Evolutionary conservation across 2,888 invertebrate genomes (phyloP).

Genomic region (Noctua pronuba): DNA sequence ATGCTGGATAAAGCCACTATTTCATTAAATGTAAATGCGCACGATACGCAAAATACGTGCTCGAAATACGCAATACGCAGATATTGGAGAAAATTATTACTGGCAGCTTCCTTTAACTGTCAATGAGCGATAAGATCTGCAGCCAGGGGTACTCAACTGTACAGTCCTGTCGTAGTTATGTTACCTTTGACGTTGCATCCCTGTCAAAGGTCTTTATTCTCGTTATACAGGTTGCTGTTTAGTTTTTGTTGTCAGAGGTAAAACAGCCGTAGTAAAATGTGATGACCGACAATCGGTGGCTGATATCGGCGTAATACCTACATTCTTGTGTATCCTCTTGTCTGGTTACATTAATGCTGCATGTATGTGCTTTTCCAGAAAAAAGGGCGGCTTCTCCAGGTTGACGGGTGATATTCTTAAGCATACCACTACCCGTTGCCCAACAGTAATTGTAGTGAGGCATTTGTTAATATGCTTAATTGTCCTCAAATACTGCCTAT

Average conservation of each 20-base stretch:
- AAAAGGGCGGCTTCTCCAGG: too few relatives aligned
- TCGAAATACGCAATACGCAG: constrained; percentile 31
- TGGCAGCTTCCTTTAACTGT: constrained; percentile 38
- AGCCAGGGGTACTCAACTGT: constrained; percentile 23
- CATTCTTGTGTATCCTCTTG: too few relatives aligned
- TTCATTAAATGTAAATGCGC: constrained; percentile 32
- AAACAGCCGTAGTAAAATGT: not conserved
- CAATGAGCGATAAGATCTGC: constrained; percentile 38
- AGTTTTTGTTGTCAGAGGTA: not conserved
- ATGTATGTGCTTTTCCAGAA: too few relatives aligned
- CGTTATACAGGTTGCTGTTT: not conserved
- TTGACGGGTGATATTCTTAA: too few relatives aligned
- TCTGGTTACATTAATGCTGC: too few relatives aligned
- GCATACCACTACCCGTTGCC: too few relatives aligned
- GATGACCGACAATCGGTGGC: not conserved
- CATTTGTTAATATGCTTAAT: too few relatives aligned
- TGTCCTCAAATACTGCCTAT: too few relatives aligned
- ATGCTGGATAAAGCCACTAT: not conserved
- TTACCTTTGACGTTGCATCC: not conserved
- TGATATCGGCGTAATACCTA: not conserved
- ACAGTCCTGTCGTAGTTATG: not conserved
- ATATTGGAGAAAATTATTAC: constrained; percentile 32
- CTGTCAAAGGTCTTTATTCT: not conserved
- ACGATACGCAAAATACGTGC: constrained; percentile 26
- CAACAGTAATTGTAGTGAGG: too few relatives aligned